Evolutionary conservation across 2,888 invertebrate genomes (phyloP), one percentile per base, ranked within the genome.

Genomic region (Cotesia congregata): DNA sequence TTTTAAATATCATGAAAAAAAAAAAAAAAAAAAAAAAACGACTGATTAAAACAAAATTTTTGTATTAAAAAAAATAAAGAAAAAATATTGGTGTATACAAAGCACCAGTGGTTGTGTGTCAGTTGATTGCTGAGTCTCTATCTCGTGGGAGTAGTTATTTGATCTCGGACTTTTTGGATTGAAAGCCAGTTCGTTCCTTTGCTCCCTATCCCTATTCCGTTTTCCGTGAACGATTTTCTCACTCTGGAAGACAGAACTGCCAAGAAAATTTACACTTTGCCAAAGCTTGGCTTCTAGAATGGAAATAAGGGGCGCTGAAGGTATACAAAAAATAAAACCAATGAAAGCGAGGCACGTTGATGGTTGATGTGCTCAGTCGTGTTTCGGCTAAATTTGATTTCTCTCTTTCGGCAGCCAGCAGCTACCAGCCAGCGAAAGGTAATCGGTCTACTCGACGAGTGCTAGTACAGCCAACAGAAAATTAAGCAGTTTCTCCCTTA

Each of bases 381-480:
- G 12, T 50, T 7, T 50, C 50, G 50, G 12, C 50, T 7, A 12
- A 50, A 50, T 50, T 50, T 50, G 50, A 50, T 50, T 50, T 50
- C 50, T 50, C 50, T 50, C 15, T 41, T 69, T 69, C n/a, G 20
- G 6, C 17, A 12, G 41, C 17, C 17, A 20, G 9, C 12, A 15
- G 59, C 20, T 12, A 15, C 20, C 7, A 15, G 17, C 7, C 7
- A 68, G n/a, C 20, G 39, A 69, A 17, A 69, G 41, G 41, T 69
- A 50, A 69, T 69, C 69, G 50, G 69, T 69, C 39, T 67, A n/a
- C 67, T 67, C 38, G 38, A 6, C 39, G 68, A 68, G 40, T 40
- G 40, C 9, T 30, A 30, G 30, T 30, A 30, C 70, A n/a, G 15
- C 5, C 20, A 4, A 15, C 15, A 68, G n/a, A 67, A n/a, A 67